phyloP scores from a whole-genome alignment of 2,888 invertebrate genomes.

The Amiota mariae region DNA sequence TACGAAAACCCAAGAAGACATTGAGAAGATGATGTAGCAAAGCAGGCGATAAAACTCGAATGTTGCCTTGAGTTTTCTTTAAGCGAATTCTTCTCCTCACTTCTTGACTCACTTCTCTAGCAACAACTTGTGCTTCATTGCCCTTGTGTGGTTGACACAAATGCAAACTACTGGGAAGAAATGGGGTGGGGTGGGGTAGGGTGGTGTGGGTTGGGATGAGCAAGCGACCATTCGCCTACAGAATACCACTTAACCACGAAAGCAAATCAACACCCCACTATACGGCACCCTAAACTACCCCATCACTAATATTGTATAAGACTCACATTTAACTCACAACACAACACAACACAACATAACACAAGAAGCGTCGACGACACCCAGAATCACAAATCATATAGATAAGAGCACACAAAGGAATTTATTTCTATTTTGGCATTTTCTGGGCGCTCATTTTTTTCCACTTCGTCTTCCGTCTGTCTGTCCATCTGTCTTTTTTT shows the following conservation, averaged over 20 bases:
- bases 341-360: too few species aligned
- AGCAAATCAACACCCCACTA: slow-evolving; percentile 12
- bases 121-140: not conserved
- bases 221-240: slow-evolving; percentile 14
- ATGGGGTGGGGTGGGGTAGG: not conserved
- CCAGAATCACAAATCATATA: slow-evolving; percentile 73
- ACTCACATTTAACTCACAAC: too few species aligned
- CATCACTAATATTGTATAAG: too few species aligned
- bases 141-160: not conserved
- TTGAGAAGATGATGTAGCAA: slow-evolving; percentile 25
- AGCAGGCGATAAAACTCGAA: slow-evolving; percentile 23
- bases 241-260: slow-evolving; percentile 30
- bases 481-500: slow-evolving; percentile 14
- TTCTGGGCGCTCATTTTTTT: slow-evolving; percentile 51
- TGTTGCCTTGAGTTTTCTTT: slow-evolving; percentile 33
- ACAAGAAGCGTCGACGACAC: slow-evolving; percentile 55
- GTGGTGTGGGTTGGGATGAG: not conserved
- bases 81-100: not conserved
- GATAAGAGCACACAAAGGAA: slow-evolving; percentile 73
- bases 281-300: slow-evolving; percentile 50
- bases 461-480: slow-evolving; percentile 9
- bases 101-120: not conserved
- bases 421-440: slow-evolving; percentile 69
- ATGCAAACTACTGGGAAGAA: too few species aligned
- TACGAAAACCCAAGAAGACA: slow-evolving; percentile 30